Evolutionary conservation across 23 tunicate species (phyloP), one percentile per base, ranked within the genome.

Genomic region (Ascidia mentula): DNA sequence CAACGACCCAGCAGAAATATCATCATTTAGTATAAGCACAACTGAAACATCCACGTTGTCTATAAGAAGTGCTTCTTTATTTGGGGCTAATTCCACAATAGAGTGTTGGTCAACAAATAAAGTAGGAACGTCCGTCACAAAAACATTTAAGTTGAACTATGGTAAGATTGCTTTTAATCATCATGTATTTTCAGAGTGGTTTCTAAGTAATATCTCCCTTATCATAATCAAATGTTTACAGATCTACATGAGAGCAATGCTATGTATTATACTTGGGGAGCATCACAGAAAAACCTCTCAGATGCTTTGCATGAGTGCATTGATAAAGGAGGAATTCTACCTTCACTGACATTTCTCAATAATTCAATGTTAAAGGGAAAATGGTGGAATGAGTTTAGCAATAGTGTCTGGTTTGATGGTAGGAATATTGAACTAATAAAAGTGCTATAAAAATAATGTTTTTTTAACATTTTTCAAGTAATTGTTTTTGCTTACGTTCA

Each of bases 91-190:
- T 8, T 38, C 38, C 6, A 6, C n/a, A 36, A 37, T 36, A 6
- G 40, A 38, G 6, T 74, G 78, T 13, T 74, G 78, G 78, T 46
- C 78, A 35, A 74, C 34, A 3, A 74, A 37, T 74, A 5, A 12
- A 35, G 0, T 34, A 37, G 78, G 78, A 1, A 36, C 4, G 1
- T 35, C 78, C 20, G 38, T 6, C 2, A 20, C 13, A 9, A 9
- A 6, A 53, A 26, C 1, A 28, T 20, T 53, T 5, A 26, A 53
- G 13, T 53, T 53, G 28, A 53, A 53, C 24, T 20, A 3, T 6
- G 65, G 65, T 53, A 9, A 53, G 65, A 20, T 20, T 20, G 2
- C 65, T 53, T 5, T 5, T 1, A 53, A 28, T 26, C 4, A 53
- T 42, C 15, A 53, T 53, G 65, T 53, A 5, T 9, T 5, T 5